These are phyloP conservation scores for Zaprionus inermis DNA, from an alignment of 1,140 invertebrate species.

Conservation along the genomic window DNA sequence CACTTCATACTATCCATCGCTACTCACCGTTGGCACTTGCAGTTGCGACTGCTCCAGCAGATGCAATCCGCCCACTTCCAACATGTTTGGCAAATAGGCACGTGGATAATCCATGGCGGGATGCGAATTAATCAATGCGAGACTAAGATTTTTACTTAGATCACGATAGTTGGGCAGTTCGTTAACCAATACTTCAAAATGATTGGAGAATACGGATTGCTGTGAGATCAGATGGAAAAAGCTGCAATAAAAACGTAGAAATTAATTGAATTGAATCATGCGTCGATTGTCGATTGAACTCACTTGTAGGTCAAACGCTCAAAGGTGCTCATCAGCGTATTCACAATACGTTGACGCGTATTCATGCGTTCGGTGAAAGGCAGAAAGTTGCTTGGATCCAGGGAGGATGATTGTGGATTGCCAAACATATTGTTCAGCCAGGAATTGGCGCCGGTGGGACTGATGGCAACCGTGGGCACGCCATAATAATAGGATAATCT, in stretches of 20 bases:
- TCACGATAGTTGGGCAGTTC: constrained; percentile 84
- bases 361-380: constrained; percentile 85
- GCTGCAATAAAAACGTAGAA: constrained; percentile 40
- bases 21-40: constrained; percentile 58
- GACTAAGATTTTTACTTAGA: constrained; percentile 86
- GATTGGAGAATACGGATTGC: constrained; percentile 73
- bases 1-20: neutral
- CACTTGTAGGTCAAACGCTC: constrained; percentile 78
- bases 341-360: constrained; percentile 86
- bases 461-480: constrained; percentile 86
- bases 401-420: constrained; percentile 87
- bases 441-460: constrained; percentile 86
- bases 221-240: constrained; percentile 82
- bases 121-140: constrained; percentile 87
- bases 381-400: constrained; percentile 86
- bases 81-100: constrained; percentile 85
- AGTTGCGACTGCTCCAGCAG: constrained; percentile 32
- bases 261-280: neutral
- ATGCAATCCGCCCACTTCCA: constrained; percentile 87
- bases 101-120: constrained; percentile 86
- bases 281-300: constrained; percentile 6
- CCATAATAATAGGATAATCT: constrained; percentile 86
- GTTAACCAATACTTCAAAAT: constrained; percentile 69
- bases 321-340: constrained; percentile 83
- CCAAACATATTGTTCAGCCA: constrained; percentile 87